Evolutionary conservation across 2,113 vertebrate genomes (phyloP), one percentile per base, ranked within the genome.

Genomic region (Dipodomys merriami): DNA sequence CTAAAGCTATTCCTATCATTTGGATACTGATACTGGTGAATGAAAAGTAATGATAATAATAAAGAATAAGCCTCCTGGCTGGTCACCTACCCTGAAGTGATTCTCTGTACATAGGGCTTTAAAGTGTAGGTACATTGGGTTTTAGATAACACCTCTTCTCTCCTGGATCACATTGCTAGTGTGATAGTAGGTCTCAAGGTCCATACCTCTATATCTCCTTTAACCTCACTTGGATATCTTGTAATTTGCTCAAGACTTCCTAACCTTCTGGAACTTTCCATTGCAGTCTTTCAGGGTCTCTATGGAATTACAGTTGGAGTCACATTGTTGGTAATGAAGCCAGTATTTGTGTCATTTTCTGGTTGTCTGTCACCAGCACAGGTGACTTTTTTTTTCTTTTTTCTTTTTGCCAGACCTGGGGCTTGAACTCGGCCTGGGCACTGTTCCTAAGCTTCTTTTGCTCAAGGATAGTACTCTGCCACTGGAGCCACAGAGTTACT

Each of bases 21-120:
- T 44, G 16, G 33, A 77, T 90, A 76, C n/a, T 84, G 35, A 27
- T 53, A 93, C 71, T 91, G 87, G 0, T 67, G 91, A 92, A 39
- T 30, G 1, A 87, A 78, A 91, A 90, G 5, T 44, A 81, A 65
- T 83, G 22, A 57, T 35, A 4, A 30, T 71, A 44, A 68, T 64
- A 29, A 87, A 60, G 33, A 79, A 29, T 60, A 77, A 22, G 30
- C n/a, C n/a, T 60, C 68, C 62, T 76, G 72, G 20, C 15, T 25
- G 57, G 0, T 87, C 33, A 39, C 33, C 30, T 57, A 23, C 39
- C n/a, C 30, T 44, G 72, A 83, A 53, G 64, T 87, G 39, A 23
- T 78, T 90, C n/a, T 73, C 25, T 67, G 23, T 39, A 9, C 39
- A 35, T 7, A 67, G n/a, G 25, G 15, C 62, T 80, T 83, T 23